Evolutionary conservation across 2,113 vertebrate species (phyloP).

Genomic region (Apeltes quadracus): DNA sequence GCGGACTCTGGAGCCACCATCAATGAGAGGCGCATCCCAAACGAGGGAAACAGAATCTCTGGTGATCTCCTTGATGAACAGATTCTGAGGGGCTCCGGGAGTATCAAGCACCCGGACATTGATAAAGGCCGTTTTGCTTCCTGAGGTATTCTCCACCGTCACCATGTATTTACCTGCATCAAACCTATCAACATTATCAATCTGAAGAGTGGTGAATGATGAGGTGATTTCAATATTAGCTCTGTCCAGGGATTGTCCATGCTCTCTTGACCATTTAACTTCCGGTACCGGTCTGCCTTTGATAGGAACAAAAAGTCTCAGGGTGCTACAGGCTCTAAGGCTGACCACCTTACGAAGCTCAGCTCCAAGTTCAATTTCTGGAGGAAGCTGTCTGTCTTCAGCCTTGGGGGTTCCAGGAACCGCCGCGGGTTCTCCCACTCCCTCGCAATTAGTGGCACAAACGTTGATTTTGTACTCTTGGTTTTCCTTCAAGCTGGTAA

Average conservation of each 20-base stretch:
- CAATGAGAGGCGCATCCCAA: constrained; percentile 95
- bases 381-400: constrained; percentile 91
- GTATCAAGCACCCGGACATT: constrained; percentile 96
- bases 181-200: constrained; percentile 95
- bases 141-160: constrained; percentile 93
- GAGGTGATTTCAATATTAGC: constrained; percentile 92
- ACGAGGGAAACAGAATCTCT: constrained; percentile 92
- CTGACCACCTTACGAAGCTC: constrained; percentile 94
- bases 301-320: constrained; percentile 96
- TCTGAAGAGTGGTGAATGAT: constrained; percentile 91
- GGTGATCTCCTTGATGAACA: constrained; percentile 92
- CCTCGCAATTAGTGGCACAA: constrained; percentile 94
- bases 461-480: constrained; percentile 97
- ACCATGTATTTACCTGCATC: constrained; percentile 95
- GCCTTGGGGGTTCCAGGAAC: constrained; percentile 93
- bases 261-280: constrained; percentile 95
- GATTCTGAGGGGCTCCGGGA: constrained; percentile 93
- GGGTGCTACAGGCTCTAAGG: constrained; percentile 93
- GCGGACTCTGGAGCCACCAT: constrained; percentile 94
- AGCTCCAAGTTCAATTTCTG: constrained; percentile 96
- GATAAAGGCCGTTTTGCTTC: constrained; percentile 94
- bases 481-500: constrained; percentile 92
- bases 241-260: constrained; percentile 90
- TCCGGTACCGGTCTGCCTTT: constrained; percentile 96
- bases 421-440: constrained; percentile 91